A percentile compares a stretch with the other conserved stretches of the same genome.
These are phyloP conservation scores for Emydura subglobosa DNA, from an alignment of 2,113 vertebrate genomes.

Conservation along the genomic window DNA sequence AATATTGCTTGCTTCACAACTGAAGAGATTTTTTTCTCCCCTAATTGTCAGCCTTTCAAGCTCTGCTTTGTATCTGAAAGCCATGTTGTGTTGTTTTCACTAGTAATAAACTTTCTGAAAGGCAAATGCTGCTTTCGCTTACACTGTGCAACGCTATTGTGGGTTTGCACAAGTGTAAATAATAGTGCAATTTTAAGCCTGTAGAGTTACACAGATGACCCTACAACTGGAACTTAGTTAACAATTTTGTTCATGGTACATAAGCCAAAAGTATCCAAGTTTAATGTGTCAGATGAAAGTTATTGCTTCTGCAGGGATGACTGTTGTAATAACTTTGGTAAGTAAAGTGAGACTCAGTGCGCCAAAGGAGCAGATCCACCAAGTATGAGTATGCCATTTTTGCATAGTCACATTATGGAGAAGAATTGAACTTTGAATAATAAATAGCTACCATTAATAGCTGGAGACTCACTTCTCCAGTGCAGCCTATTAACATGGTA, in stretches of 20 bases:
- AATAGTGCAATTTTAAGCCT: too few relatives aligned
- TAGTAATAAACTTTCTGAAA: too few relatives aligned
- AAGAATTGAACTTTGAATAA: neutral
- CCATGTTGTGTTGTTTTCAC: too few relatives aligned
- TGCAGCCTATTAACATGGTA: neutral
- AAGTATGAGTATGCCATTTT: neutral
- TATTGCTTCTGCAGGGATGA: neutral
- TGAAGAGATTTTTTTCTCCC: too few relatives aligned
- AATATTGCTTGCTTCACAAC: too few relatives aligned
- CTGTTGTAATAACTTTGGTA: neutral
- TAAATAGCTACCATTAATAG: neutral
- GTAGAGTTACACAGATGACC: neutral
- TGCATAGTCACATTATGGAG: neutral
- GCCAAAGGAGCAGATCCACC: neutral
- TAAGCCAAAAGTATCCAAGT: neutral
- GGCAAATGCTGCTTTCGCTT: too few relatives aligned
- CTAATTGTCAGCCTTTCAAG: too few relatives aligned
- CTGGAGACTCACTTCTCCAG: neutral
- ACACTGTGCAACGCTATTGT: too few relatives aligned
- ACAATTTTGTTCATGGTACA: neutral
- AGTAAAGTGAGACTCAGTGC: neutral
- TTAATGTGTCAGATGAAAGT: rapidly evolving
- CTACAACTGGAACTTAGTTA: neutral
- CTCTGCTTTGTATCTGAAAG: too few relatives aligned
- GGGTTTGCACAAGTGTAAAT: too few relatives aligned